phyloP scores from a whole-genome alignment of 2,797 vertebrate species.

The Chromis chromis region DNA sequence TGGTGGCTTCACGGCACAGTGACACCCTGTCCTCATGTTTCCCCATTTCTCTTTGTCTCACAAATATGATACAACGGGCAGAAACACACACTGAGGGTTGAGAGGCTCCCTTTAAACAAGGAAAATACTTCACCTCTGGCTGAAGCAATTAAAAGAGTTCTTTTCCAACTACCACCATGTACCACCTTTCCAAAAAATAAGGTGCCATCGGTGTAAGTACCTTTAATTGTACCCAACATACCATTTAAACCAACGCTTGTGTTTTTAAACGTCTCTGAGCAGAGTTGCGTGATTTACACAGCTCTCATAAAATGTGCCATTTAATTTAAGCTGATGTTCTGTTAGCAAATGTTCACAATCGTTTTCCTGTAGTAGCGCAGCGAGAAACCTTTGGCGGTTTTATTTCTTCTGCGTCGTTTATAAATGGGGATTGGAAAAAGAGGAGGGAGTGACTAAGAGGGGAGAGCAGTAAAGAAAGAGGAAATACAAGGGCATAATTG shows the following conservation, averaged over 20 bases:
- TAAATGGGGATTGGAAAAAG: slow-evolving; percentile 47
- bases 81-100: slow-evolving; percentile 25
- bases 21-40: slow-evolving; percentile 60
- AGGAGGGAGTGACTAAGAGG: slow-evolving; percentile 16
- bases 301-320: slow-evolving; percentile 71
- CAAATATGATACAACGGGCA: slow-evolving; percentile 54
- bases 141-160: slow-evolving; percentile 35
- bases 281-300: slow-evolving; percentile 66
- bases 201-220: slow-evolving; percentile 51
- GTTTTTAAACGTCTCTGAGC: slow-evolving; percentile 62
- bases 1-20: slow-evolving; percentile 59
- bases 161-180: slow-evolving; percentile 47
- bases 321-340: slow-evolving; percentile 75
- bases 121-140: slow-evolving; percentile 32
- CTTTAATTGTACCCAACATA: slow-evolving; percentile 65
- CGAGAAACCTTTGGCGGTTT: slow-evolving; percentile 45
- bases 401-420: slow-evolving; percentile 52
- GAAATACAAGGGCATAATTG: slow-evolving; percentile 62
- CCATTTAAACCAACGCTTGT: slow-evolving; percentile 61
- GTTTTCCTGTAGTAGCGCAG: slow-evolving; percentile 68
- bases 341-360: slow-evolving; percentile 70
- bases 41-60: slow-evolving; percentile 15
- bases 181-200: slow-evolving; percentile 49
- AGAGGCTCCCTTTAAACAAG: slow-evolving; percentile 41
- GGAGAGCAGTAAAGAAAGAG: slow-evolving; percentile 22